Conservation (phyloP, 2,113 vertebrate species). For the Myotis lucifugus region DNA sequence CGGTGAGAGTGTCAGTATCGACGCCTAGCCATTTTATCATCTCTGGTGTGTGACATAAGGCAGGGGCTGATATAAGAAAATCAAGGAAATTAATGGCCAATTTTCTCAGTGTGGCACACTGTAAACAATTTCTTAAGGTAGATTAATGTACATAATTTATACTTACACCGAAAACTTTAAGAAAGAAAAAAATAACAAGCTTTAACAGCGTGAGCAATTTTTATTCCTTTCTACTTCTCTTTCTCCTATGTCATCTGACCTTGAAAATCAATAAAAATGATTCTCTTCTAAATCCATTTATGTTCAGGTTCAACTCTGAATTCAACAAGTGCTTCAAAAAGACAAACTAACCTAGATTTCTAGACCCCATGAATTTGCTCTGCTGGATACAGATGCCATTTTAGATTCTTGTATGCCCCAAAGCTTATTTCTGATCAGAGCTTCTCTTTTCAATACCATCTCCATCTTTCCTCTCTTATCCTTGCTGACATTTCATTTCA, state of each 20-base stretch:
- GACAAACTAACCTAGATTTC: conserved; percentile 80
- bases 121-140: conserved; percentile 71
- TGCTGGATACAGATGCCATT: conserved; percentile 79
- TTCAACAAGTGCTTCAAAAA: conserved; percentile 83
- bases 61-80: conserved; percentile 35
- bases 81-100: conserved; percentile 66
- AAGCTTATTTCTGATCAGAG: conserved; percentile 79
- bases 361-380: conserved; percentile 77
- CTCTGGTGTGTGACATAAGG: background rate
- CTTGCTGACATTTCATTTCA: conserved; percentile 82
- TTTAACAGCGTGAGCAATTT: conserved; percentile 68
- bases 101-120: conserved; percentile 63
- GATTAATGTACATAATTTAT: conserved; percentile 73
- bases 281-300: conserved; percentile 80
- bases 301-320: conserved; percentile 76
- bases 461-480: conserved; percentile 82
- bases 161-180: conserved; percentile 61
- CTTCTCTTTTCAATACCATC: conserved; percentile 80
- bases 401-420: conserved; percentile 75
- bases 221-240: conserved; percentile 68
- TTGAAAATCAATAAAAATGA: conserved; percentile 79
- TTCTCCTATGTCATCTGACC: conserved; percentile 74
- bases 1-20: background rate
- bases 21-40: conserved; percentile 33
- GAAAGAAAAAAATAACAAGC: conserved; percentile 66